Evolutionary conservation across 2,888 invertebrate species (phyloP), one percentile per base, ranked within the genome.

Genomic region (Caradrina clavipalpis): DNA sequence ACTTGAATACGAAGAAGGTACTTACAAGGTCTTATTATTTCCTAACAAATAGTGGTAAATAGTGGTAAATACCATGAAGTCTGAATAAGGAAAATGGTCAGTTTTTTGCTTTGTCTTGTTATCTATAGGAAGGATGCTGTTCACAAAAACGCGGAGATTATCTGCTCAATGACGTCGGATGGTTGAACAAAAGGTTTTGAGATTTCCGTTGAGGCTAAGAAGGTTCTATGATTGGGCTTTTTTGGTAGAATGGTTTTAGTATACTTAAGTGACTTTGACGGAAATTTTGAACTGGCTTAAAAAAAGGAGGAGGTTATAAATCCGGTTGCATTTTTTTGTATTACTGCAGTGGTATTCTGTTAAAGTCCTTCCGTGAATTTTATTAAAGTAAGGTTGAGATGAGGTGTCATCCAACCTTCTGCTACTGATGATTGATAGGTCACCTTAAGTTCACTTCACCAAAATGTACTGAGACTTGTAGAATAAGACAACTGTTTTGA

Each of bases 1-100:
- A 73, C 70, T 77, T 75, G 68, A 50, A 65, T 50, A 62, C 47
- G n/a, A 50, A 64, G 65, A 47, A 60, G 58, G 17, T 59, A 21
- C 55, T 10, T 59, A 67, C 13, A 75, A 75, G 76, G 73, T 57
- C 21, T 10, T 75, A 64, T 78, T 78, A 73, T 73, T 76, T 76
- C 78, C 76, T 66, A 61, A 62, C 76, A 76, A 76, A 76, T 57
- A 76, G 35, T 26, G 13, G 17, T 49, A 76, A 76, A 76, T 57
- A 76, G 35, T 26, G 13, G 17, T 49, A 39, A 51, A 60, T 35
- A 76, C 35, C 13, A 21, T 72, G 39, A 63, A 50, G n/a, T 31
- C 56, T 57, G 47, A 65, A 73, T 19, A 57, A 66, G 73, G 78
- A 62, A 65, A 73, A 78, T 35, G 0, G 0, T 0, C 31, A 50